Base-by-base conservation (phyloP, 2,888 invertebrate species). In the Pteria penguin region DNA sequence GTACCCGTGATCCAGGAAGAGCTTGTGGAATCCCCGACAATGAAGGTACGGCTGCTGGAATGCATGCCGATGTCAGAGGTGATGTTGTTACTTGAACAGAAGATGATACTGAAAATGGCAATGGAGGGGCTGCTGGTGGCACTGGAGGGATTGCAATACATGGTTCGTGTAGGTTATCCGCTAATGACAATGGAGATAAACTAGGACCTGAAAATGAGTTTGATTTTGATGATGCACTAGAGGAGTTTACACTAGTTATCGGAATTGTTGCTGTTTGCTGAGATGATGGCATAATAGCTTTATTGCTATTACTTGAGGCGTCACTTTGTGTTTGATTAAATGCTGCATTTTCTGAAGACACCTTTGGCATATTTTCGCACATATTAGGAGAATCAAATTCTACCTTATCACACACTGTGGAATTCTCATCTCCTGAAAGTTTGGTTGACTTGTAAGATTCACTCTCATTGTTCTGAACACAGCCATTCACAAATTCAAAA, bases 31-130 rank as follows among this genome's bases (percentile, higher is more conserved):
- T 65, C 22, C 70, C 63, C 58, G 73, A 62, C 36, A 18, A 14
- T 26, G 66, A 31, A 54, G 92, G 93, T 57, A 92, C 93, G 69
- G 92, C 94, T 0, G 93, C 61, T 26, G 78, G 65, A 24, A 93
- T 60, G 93, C 86, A 52, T 88, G 88, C n/a, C 0, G 87, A 87
- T 18, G 11, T 88, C 84, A n/a, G 86, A 81, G 36, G 83, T 80
- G 11, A 80, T 66, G 18, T 72, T 5, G 80, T 77, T 57, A 0
- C 36, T 26, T 14, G n/a, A 18, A 52, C 66, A 31, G 31, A 32
- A 27, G 61, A 29, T 61, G 61, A 29, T 61, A 27, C 26, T 24
- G 61, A 22, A 8, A 26, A 22, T 18, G 63, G n/a, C 22, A 78
- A 73, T 63, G 90, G 88, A 83, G 93, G 67, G 83, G 93, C 78